phyloP scores from a whole-genome alignment of 37 sponge, comb jelly and placozoan genomes.

The Aphrocallistes beatrix region DNA sequence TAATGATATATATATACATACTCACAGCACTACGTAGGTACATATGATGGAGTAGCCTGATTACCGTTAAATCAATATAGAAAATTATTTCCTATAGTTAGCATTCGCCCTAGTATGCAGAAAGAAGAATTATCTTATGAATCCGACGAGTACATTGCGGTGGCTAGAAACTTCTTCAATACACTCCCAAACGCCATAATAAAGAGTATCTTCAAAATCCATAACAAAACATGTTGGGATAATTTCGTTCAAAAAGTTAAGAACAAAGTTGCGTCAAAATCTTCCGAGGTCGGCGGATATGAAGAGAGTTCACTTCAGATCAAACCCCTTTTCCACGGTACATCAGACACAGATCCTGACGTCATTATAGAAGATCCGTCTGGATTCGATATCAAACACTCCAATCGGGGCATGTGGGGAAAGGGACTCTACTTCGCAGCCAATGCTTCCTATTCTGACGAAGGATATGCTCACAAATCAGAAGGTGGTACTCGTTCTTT shows the following conservation, averaged over 20 bases:
- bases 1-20: no score
- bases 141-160: not conserved
- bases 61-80: no score
- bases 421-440: not conserved
- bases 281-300: not conserved
- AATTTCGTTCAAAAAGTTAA: not conserved
- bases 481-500: not conserved
- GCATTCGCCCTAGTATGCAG: not conserved
- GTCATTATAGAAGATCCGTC: not conserved
- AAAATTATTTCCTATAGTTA: not conserved
- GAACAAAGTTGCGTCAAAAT: not conserved
- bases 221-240: not conserved
- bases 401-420: not conserved
- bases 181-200: not conserved
- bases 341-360: not conserved
- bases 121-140: not conserved
- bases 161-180: slow-evolving; percentile 2
- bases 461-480: not conserved
- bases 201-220: not conserved
- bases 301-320: not conserved
- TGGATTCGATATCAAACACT: not conserved
- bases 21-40: no score
- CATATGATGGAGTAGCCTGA: no score
- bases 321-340: not conserved
- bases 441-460: not conserved